Percentiles rank a stretch among this genome's conserved stretches.
Evolutionary conservation across 2,797 vertebrate genomes (phyloP).

Genomic region (Galaxias olidus): DNA sequence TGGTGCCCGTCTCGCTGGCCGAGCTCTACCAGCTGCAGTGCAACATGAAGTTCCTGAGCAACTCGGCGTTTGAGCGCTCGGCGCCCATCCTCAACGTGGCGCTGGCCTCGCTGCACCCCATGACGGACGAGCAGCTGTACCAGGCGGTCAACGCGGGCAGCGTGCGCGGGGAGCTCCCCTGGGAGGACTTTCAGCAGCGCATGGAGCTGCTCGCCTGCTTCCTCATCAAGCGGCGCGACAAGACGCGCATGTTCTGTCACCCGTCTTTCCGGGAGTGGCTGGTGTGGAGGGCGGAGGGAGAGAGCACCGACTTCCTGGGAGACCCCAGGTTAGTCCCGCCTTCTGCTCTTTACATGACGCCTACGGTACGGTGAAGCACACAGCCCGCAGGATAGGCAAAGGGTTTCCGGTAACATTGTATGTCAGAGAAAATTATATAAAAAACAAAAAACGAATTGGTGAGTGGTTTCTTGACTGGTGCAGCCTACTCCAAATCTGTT

Average conservation of each 20-base stretch:
- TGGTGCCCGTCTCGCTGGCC: conserved; percentile 93
- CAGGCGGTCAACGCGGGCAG: conserved; percentile 89
- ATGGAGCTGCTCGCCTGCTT: conserved; percentile 93
- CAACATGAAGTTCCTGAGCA: conserved; percentile 97
- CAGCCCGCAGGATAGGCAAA: no score
- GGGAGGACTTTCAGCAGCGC: conserved; percentile 95
- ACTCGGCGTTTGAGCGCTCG: conserved; percentile 90
- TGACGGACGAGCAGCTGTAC: conserved; percentile 98
- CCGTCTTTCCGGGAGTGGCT: conserved; percentile 98
- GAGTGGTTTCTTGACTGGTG: no score
- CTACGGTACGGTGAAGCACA: no score
- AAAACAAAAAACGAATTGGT: no score
- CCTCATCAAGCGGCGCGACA: conserved; percentile 91
- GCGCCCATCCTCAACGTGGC: conserved; percentile 90
- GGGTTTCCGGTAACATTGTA: no score
- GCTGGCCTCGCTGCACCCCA: conserved; percentile 92
- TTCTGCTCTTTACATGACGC: no score
- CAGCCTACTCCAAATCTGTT: no score
- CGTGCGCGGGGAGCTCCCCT: conserved; percentile 81
- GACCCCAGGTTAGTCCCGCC: conserved; percentile 86
- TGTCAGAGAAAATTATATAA: no score
- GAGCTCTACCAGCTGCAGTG: conserved; percentile 97
- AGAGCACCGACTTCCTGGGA: conserved; percentile 93
- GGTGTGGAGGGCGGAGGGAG: conserved; percentile 94
- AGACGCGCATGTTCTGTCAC: conserved; percentile 98